Evolutionary conservation across 1,140 invertebrate genomes (phyloP).

Genomic region (Drosophila subpulchrella): DNA sequence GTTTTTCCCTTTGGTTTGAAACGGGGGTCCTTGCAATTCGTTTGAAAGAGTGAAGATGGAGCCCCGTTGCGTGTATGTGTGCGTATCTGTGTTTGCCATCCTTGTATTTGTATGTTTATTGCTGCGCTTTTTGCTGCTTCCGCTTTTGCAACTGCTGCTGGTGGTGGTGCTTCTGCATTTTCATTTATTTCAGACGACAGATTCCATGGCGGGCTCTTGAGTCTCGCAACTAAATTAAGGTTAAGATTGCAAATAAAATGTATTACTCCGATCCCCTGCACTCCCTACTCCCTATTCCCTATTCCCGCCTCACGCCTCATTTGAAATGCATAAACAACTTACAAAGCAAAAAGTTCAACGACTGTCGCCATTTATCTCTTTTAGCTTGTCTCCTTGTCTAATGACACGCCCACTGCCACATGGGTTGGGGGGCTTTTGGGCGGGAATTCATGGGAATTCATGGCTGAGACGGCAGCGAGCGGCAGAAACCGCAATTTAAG

Average conservation of each 20-base stretch:
- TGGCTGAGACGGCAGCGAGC: slow-evolving; percentile 38
- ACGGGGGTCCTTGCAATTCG: slow-evolving; percentile 40
- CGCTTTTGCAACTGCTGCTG: slow-evolving; percentile 15
- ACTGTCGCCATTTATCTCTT: slow-evolving; percentile 81
- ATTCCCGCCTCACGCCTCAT: slow-evolving; percentile 51
- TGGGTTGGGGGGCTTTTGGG: not conserved
- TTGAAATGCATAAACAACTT: slow-evolving; percentile 82
- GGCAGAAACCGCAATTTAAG: slow-evolving; percentile 71
- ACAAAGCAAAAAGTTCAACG: slow-evolving; percentile 80
- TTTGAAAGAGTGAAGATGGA: slow-evolving; percentile 54
- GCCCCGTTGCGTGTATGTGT: slow-evolving; percentile 49
- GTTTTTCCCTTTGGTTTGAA: not conserved
- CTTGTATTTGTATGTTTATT: slow-evolving; percentile 64
- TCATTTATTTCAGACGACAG: slow-evolving; percentile 79
- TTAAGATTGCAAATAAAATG: slow-evolving; percentile 83
- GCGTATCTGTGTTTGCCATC: slow-evolving; percentile 36
- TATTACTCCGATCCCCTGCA: slow-evolving; percentile 46
- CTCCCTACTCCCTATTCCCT: not conserved
- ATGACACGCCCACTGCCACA: slow-evolving; percentile 68
- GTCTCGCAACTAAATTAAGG: slow-evolving; percentile 79
- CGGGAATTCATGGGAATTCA: slow-evolving; percentile 43
- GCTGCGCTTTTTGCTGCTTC: slow-evolving; percentile 73
- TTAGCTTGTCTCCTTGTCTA: slow-evolving; percentile 69
- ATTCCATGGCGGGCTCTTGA: slow-evolving; percentile 57
- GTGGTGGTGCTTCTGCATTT: slow-evolving; percentile 59